Evolutionary conservation across 2,797 vertebrate species (phyloP).

Genomic region (Bradypodion ventrale): DNA sequence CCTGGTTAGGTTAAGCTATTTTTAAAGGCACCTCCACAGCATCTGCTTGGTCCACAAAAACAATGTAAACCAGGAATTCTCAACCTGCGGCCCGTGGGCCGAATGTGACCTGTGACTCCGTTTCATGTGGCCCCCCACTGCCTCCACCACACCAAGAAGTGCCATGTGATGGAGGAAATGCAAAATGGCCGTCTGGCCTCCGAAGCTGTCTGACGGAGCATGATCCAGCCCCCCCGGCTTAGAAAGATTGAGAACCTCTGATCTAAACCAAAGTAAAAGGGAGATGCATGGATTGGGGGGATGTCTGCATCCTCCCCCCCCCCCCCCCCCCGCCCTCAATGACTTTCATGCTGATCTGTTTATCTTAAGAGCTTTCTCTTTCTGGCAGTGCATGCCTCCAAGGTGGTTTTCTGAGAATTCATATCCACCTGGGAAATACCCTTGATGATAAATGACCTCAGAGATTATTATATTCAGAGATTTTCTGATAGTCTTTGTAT

Average conservation of each 20-base stretch:
- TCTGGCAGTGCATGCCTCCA: not conserved
- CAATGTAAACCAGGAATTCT: no score
- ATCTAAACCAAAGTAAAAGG: not conserved
- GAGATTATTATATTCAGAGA: not conserved
- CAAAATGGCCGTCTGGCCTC: no score
- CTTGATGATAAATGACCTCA: not conserved
- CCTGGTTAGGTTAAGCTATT: not conserved
- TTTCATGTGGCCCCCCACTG: no score
- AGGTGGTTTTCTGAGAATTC: not conserved
- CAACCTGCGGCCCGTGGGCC: no score
- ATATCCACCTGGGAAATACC: not conserved
- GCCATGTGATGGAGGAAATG: no score
- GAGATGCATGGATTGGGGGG: not conserved
- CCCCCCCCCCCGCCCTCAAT: not conserved
- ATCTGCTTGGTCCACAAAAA: not conserved
- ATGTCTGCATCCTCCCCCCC: not conserved
- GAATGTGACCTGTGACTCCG: no score
- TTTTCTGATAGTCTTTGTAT: not conserved
- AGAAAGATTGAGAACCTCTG: no score
- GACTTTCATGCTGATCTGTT: not conserved
- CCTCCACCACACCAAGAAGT: no score
- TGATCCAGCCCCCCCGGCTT: no score
- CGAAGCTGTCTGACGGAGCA: no score
- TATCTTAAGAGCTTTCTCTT: not conserved
- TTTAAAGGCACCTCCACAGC: not conserved